These are phyloP conservation scores for Lasius fuliginosus DNA, from an alignment of 2,888 invertebrate genomes.

Conservation along the genomic window DNA sequence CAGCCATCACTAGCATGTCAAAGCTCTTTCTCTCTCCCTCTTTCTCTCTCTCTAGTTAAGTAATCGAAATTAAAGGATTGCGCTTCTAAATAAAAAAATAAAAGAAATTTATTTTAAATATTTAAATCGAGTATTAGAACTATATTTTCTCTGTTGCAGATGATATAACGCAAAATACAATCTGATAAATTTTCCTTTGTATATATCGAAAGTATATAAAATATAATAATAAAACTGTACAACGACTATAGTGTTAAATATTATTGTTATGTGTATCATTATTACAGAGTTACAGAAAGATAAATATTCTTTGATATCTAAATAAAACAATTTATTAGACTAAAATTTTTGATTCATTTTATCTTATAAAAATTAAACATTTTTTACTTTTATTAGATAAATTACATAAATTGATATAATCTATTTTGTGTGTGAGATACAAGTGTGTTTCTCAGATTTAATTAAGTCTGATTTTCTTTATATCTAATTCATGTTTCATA, in stretches of 20 bases:
- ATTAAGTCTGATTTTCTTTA: constrained; percentile 26
- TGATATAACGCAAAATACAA: too few relatives aligned
- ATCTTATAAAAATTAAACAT: neutral
- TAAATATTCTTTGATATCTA: neutral
- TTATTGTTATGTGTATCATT: neutral
- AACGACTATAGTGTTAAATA: neutral
- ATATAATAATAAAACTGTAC: neutral
- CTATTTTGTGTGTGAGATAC: neutral
- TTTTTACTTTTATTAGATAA: neutral
- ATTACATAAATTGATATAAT: constrained; percentile 26
- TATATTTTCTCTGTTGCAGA: neutral
- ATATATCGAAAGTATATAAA: neutral
- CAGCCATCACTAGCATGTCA: constrained; percentile 56
- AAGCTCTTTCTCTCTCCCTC: neutral
- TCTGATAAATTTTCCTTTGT: neutral
- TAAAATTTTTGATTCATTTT: neutral
- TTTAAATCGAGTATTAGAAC: neutral
- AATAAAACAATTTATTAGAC: neutral
- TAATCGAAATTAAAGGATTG: constrained; percentile 47
- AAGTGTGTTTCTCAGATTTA: neutral
- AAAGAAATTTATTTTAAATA: neutral
- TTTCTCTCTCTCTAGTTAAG: neutral
- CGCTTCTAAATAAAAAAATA: constrained; percentile 23
- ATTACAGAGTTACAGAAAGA: neutral
- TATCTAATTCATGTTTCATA: constrained; percentile 22